phyloP scores from a whole-genome alignment of 2,113 vertebrate genomes.

The Gallinago media region DNA sequence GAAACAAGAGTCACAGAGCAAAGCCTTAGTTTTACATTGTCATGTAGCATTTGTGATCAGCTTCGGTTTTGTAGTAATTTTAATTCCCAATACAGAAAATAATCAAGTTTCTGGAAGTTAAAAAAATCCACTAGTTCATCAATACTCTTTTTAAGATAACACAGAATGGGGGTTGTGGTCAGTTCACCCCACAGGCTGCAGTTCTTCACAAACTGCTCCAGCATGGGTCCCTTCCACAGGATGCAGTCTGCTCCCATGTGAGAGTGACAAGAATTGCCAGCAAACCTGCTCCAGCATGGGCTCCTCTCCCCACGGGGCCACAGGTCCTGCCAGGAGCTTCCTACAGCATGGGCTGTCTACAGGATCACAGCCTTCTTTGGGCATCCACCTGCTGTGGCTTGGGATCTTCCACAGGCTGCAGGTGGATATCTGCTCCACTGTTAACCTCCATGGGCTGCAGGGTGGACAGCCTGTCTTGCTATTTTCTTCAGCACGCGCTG shows the following conservation, averaged over 20 bases:
- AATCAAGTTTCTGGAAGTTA: not conserved
- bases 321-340: not conserved
- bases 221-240: fast-evolving
- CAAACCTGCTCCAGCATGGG: not conserved
- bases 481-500: not conserved
- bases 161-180: no score
- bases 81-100: not conserved
- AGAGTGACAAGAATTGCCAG: not conserved
- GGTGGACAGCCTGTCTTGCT: not conserved
- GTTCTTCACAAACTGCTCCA: not conserved
- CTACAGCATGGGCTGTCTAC: fast-evolving
- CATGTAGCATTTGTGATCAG: not conserved
- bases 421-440: not conserved
- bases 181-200: not conserved
- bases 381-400: fast-evolving
- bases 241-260: no score
- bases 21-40: not conserved
- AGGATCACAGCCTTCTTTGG: not conserved
- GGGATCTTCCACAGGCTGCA: fast-evolving
- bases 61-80: not conserved
- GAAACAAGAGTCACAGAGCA: not conserved
- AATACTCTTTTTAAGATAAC: not conserved
- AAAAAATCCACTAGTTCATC: no score
- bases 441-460: not conserved
- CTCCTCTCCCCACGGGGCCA: fast-evolving